Evolutionary conservation across 1,140 invertebrate genomes (phyloP).

Genomic region (Asbolus verrucosus): DNA sequence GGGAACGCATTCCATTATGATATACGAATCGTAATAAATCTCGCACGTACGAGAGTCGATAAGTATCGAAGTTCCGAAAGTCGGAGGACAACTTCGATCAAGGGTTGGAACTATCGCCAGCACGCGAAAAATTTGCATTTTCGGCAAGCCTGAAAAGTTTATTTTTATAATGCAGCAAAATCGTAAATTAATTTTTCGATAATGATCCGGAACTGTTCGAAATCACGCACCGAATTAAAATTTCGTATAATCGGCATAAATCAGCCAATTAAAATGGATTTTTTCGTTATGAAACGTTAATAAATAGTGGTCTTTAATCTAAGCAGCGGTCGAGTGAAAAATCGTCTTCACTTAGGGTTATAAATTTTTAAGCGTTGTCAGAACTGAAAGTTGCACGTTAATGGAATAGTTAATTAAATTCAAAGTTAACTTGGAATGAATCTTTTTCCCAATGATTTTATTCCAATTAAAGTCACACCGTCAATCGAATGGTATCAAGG

Average conservation of each 20-base stretch:
- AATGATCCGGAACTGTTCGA: background rate
- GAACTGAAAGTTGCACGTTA: background rate
- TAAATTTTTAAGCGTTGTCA: background rate
- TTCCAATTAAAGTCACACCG: background rate
- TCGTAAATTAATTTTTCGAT: background rate
- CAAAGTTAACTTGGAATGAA: background rate
- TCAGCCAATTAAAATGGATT: too few relatives aligned
- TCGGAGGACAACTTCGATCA: too few relatives aligned
- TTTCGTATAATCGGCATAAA: too few relatives aligned
- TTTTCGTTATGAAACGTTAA: background rate
- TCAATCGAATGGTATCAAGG: background rate
- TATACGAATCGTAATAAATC: too few relatives aligned
- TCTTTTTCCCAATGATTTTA: slow-evolving; percentile 1
- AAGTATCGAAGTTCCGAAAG: too few relatives aligned
- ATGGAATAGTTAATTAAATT: slow-evolving; percentile 5
- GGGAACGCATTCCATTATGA: too few relatives aligned
- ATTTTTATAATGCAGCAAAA: too few relatives aligned
- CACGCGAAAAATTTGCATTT: too few relatives aligned
- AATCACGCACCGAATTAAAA: too few relatives aligned
- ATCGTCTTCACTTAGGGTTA: background rate
- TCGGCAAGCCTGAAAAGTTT: too few relatives aligned
- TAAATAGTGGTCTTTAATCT: background rate
- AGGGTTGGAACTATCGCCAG: too few relatives aligned
- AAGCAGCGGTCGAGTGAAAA: background rate
- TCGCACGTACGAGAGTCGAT: too few relatives aligned